phyloP scores from a whole-genome alignment of 2,113 vertebrate species.

The Stigmatopora nigra region DNA sequence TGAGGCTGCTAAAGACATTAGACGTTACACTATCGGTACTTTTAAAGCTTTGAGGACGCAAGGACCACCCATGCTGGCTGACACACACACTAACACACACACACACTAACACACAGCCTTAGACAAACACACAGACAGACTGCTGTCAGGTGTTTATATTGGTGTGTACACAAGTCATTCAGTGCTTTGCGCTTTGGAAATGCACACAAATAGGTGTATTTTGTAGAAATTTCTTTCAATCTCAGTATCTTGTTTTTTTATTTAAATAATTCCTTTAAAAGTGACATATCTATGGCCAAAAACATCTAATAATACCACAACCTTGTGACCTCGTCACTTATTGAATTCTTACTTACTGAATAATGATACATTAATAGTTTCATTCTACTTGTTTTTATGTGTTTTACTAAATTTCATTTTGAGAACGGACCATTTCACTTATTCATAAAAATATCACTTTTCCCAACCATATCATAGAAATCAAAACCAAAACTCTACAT shows the following conservation, averaged over 20 bases:
- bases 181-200: slow-evolving; percentile 23
- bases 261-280: no score
- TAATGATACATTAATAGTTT: no score
- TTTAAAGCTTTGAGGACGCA: slow-evolving; percentile 47
- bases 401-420: no score
- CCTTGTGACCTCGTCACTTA: no score
- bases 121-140: slow-evolving; percentile 8
- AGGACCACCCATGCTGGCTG: slow-evolving; percentile 64
- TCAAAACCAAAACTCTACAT: no score
- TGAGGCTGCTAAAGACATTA: slow-evolving; percentile 64
- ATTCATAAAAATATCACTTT: no score
- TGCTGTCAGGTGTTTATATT: slow-evolving; percentile 51
- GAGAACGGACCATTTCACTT: no score
- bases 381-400: no score
- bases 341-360: no score
- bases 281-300: no score
- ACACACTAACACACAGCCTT: slow-evolving; percentile 11
- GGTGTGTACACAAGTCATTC: slow-evolving; percentile 30
- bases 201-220: slow-evolving; percentile 7
- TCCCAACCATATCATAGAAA: no score
- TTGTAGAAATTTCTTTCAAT: neutral
- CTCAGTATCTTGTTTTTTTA: neutral
- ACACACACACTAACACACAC: slow-evolving; percentile 13
- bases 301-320: no score
- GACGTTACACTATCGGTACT: slow-evolving; percentile 54